Conservation (phyloP, 2,888 invertebrate genomes). For the Lottia scabra region DNA sequence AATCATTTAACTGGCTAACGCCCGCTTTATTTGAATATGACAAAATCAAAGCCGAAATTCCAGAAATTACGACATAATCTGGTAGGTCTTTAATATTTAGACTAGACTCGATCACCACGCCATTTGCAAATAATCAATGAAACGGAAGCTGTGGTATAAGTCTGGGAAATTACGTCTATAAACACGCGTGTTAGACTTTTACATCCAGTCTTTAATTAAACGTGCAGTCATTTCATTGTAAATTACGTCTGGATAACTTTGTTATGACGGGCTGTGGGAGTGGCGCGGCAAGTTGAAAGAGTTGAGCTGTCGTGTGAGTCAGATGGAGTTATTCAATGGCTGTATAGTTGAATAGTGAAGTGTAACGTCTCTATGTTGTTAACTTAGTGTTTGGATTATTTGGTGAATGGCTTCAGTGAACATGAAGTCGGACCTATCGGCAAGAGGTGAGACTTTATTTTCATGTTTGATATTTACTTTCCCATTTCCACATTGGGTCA, state of each 20-base stretch:
- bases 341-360: not conserved
- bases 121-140: too few species aligned
- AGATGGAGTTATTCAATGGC: not conserved
- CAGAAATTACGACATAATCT: too few species aligned
- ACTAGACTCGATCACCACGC: too few species aligned
- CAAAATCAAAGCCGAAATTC: too few species aligned
- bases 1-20: too few species aligned
- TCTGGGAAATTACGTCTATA: not conserved
- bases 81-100: too few species aligned
- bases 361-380: not conserved
- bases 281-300: slow-evolving; percentile 25
- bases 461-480: too few species aligned
- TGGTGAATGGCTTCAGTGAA: not conserved
- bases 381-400: not conserved
- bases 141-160: not conserved
- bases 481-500: too few species aligned
- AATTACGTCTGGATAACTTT: not conserved
- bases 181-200: not conserved
- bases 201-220: not conserved
- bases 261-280: slow-evolving; percentile 6
- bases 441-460: not conserved
- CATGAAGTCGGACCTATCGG: slow-evolving; percentile 10
- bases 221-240: not conserved
- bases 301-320: slow-evolving; percentile 13
- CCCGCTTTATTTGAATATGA: too few species aligned